These are phyloP conservation scores for Alsophila aescularia DNA, from an alignment of 2,888 invertebrate genomes.

Conservation along the genomic window DNA sequence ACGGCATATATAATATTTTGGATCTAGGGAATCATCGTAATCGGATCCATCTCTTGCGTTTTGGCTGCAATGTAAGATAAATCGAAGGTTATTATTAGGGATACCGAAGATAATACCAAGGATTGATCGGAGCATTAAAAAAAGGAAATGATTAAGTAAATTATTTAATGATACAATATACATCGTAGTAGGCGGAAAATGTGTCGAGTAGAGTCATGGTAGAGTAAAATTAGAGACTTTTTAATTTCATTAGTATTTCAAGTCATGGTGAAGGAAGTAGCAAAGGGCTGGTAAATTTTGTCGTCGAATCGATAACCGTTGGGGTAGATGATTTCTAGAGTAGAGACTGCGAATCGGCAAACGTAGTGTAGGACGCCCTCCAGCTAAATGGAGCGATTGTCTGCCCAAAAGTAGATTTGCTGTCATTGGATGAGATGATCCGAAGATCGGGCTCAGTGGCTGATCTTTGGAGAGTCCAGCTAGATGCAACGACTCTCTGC, in stretches of 20 bases:
- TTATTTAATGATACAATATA: constrained; percentile 19
- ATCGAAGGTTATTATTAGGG: constrained; percentile 25
- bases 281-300: too few species aligned
- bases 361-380: too few species aligned
- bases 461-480: too few species aligned
- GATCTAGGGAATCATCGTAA: constrained; percentile 67
- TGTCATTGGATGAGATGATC: too few species aligned
- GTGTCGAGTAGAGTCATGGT: background rate
- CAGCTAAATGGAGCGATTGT: too few species aligned
- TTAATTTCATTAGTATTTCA: background rate
- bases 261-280: too few species aligned
- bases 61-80: constrained; percentile 53
- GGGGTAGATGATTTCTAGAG: too few species aligned
- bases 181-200: constrained; percentile 7
- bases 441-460: too few species aligned
- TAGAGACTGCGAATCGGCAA: too few species aligned
- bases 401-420: too few species aligned
- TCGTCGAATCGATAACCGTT: too few species aligned
- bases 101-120: constrained; percentile 24
- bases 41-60: constrained; percentile 64
- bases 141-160: background rate
- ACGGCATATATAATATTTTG: constrained; percentile 59
- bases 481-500: too few species aligned
- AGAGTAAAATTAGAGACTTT: constrained; percentile 5
- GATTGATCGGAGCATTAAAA: constrained; percentile 19